These are phyloP conservation scores for Nycticryphes semicollaris DNA, from an alignment of 2,113 vertebrate genomes.

Conservation along the genomic window DNA sequence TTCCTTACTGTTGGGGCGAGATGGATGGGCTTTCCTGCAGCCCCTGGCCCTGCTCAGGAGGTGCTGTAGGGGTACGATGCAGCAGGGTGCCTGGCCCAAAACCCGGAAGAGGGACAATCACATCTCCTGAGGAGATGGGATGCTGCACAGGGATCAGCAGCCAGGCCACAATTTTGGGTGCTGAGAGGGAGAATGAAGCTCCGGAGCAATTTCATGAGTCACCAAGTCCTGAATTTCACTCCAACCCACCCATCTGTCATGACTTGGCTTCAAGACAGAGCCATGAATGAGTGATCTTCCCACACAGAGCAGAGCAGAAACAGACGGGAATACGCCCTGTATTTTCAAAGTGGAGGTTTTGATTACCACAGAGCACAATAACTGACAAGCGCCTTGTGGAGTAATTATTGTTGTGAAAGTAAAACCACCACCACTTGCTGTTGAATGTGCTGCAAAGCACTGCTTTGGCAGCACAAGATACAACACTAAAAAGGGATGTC, in stretches of 20 bases:
- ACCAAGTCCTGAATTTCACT: background rate
- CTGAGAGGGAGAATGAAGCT: background rate
- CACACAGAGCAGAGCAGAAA: background rate
- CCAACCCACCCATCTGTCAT: constrained; percentile 36
- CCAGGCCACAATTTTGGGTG: background rate
- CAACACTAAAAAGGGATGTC: background rate
- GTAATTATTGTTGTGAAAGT: constrained; percentile 39
- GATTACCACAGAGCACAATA: background rate
- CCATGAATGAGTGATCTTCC: constrained; percentile 27
- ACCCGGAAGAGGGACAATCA: background rate
- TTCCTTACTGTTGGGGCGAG: background rate
- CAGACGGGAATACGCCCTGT: background rate
- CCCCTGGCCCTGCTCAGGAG: background rate
- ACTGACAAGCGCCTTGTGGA: constrained; percentile 12
- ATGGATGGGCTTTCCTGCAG: background rate
- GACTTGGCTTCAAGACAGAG: constrained; percentile 38
- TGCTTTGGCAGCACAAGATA: background rate
- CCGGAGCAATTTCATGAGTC: background rate
- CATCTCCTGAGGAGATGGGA: background rate
- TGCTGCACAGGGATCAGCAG: background rate
- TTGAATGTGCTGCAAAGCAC: fast-evolving
- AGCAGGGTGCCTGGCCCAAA: background rate
- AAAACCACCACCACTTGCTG: background rate
- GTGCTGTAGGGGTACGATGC: fast-evolving
- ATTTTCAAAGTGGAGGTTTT: constrained; percentile 50